Conservation (phyloP, 2,888 invertebrate genomes). For the Lasioglossum villosulum region DNA sequence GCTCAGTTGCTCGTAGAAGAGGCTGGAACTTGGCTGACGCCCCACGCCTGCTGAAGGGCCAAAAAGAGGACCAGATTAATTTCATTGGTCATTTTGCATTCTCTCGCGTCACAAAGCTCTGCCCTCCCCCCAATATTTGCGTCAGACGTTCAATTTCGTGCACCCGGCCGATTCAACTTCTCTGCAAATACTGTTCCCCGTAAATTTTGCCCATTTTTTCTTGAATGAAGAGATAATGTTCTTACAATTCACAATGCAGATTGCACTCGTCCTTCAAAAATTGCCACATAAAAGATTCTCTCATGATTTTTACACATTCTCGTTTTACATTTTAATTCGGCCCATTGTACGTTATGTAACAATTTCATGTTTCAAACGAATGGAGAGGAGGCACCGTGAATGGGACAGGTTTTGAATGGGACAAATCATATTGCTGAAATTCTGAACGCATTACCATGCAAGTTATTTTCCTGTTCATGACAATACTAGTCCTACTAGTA, state of each 20-base stretch:
- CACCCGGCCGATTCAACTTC: not conserved
- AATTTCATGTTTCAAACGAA: not conserved
- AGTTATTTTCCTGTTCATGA: not conserved
- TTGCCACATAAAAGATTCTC: not conserved
- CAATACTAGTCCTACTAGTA: not conserved
- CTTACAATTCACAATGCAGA: not conserved
- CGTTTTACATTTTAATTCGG: not conserved
- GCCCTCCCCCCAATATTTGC: conserved; percentile 15
- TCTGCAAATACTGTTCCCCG: not conserved
- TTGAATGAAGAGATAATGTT: not conserved
- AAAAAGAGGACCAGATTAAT: conserved; percentile 57
- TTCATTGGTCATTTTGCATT: conserved; percentile 57
- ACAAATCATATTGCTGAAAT: not conserved
- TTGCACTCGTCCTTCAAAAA: not conserved
- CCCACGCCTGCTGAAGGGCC: conserved; percentile 11
- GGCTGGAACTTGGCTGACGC: conserved; percentile 38
- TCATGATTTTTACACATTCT: not conserved
- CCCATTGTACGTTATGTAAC: not conserved
- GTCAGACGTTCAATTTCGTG: not conserved
- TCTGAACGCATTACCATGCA: not conserved
- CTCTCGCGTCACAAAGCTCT: conserved; percentile 39
- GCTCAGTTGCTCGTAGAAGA: conserved; percentile 25
- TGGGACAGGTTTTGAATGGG: not conserved
- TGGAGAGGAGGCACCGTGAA: not conserved
- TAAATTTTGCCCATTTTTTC: conserved; percentile 7